Base-by-base conservation (phyloP, 2,797 vertebrate species). In the Gadopsis marmoratus region DNA sequence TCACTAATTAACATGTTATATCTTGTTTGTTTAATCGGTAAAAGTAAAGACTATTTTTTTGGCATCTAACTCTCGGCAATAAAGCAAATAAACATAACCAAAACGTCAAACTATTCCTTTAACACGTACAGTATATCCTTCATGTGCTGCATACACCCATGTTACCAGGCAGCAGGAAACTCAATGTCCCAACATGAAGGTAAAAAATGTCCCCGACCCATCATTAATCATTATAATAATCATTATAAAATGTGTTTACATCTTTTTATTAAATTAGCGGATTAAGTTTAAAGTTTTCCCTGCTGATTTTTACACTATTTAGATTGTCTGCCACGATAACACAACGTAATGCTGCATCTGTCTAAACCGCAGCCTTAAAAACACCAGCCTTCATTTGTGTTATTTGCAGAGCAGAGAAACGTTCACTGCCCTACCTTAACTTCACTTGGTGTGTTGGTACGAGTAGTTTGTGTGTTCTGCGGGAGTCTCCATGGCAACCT, bases 381-480 rank as follows among this genome's bases (percentile, higher is more conserved):
- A 41, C 37, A 61, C 37, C 29, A 14, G 33, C n/a, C 4, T 29
- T 2, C 3, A 4, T 31, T 5, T 39, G 54, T 45, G 19, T 35
- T 0, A 35, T 13, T n/a, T 39, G 10, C 23, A 26, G 16, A 33
- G 14, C 12, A 21, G 31, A 35, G 11, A 48, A 14, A 58, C 11
- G 33, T 14, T 11, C 8, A 1, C 2, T 26, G 26, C 6, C 83
- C 35, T 86, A 94, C 95, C 93, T 91, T 91, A 93, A 93, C 92
- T 93, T 96, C 95, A 98, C 95, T 98, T 98, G 94, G 92, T 96
- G 96, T 97, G 97, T 93, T 97, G 97, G 95, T 98, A 99, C 12
- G 97, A 96, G 93, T 97, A 98, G 94, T 95, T 96, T 76, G 96
- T 94, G 58, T 97, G 97, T 91, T 98, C 97, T 79, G 96, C 91